Evolutionary conservation across 2,888 invertebrate genomes (phyloP).

Genomic region (Napeogenes inachia): DNA sequence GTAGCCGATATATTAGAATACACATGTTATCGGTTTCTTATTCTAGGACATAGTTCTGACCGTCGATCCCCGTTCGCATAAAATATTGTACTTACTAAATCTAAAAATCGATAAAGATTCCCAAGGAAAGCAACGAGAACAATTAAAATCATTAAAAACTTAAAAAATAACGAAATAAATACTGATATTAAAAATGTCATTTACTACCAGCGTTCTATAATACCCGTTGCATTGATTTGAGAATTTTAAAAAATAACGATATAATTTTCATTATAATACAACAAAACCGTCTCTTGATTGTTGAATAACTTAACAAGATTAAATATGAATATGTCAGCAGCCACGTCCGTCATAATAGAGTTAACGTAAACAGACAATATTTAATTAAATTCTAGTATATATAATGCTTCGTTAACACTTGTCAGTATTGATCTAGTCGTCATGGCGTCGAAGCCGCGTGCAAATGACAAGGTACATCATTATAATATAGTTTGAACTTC

Average conservation of each 20-base stretch:
- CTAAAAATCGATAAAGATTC: constrained; percentile 72
- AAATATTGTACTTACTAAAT: constrained; percentile 59
- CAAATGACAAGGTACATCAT: no score
- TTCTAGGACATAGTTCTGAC: constrained; percentile 18
- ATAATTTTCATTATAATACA: no score
- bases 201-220: constrained; percentile 20
- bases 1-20: constrained; percentile 28
- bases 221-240: constrained; percentile 5
- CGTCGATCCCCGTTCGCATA: constrained; percentile 49
- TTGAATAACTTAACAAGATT: background rate
- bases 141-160: constrained; percentile 75
- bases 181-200: constrained; percentile 51
- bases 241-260: no score
- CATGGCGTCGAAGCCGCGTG: constrained; percentile 7
- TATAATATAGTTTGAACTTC: no score
- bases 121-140: constrained; percentile 75
- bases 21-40: constrained; percentile 25
- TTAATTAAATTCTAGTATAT: no score
- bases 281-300: no score
- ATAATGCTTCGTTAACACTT: constrained; percentile 18
- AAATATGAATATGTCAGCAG: background rate
- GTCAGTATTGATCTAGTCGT: constrained; percentile 26
- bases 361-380: background rate
- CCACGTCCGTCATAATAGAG: background rate
- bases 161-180: constrained; percentile 77